Evolutionary conservation across 2,888 invertebrate genomes (phyloP).

Genomic region (Ophraella communa): DNA sequence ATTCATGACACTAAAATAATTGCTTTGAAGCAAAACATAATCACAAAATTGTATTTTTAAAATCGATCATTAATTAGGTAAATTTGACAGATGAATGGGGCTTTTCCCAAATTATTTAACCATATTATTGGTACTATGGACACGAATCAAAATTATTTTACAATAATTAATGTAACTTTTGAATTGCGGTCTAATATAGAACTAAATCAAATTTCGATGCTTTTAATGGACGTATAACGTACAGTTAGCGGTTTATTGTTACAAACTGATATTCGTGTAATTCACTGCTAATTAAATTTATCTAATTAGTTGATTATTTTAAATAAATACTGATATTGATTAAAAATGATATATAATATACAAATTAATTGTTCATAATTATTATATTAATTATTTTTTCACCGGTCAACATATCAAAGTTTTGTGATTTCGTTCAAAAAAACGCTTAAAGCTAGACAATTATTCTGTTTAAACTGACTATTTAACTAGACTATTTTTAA

Average conservation of each 20-base stretch:
- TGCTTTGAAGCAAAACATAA: too few species aligned
- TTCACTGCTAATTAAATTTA: background rate
- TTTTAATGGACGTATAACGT: background rate
- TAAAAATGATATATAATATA: too few species aligned
- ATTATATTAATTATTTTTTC: too few species aligned
- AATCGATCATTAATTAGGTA: background rate
- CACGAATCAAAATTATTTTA: background rate
- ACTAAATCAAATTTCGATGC: background rate
- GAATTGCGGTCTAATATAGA: background rate
- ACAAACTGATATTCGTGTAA: background rate
- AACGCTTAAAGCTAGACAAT: too few species aligned
- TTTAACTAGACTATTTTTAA: too few species aligned
- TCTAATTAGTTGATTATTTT: too few species aligned
- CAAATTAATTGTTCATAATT: too few species aligned
- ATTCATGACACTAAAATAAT: too few species aligned
- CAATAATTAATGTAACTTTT: background rate
- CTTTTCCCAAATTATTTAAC: background rate
- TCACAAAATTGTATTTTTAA: background rate
- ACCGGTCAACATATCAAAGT: too few species aligned
- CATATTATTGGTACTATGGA: background rate
- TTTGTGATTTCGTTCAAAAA: too few species aligned
- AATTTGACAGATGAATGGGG: background rate
- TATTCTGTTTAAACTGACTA: too few species aligned
- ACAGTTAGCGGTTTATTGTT: background rate
- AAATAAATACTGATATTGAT: too few species aligned